Percentiles rank a stretch among this genome's conserved stretches.
Evolutionary conservation across 2,888 invertebrate genomes (phyloP).

Genomic region (Gymnosoma rotundatum): DNA sequence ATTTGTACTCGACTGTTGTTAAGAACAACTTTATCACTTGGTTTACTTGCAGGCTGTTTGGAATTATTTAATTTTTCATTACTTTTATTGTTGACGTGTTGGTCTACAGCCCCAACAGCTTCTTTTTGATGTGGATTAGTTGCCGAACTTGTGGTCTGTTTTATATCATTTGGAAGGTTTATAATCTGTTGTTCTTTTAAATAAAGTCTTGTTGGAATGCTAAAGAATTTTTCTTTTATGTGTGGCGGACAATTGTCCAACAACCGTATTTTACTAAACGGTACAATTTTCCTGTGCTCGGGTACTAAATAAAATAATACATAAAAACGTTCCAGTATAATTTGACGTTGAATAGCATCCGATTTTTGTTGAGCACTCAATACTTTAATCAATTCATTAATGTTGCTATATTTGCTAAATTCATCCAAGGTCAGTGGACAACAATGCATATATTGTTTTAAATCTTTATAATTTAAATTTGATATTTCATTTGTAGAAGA

Average conservation of each 20-base stretch:
- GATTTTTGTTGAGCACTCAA: background rate
- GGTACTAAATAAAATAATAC: constrained; percentile 43
- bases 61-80: too few species aligned
- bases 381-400: background rate
- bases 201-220: constrained; percentile 21
- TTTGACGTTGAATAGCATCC: background rate
- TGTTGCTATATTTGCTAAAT: constrained; percentile 45
- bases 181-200: background rate
- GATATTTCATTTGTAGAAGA: background rate
- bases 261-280: constrained; percentile 29
- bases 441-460: constrained; percentile 30
- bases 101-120: background rate
- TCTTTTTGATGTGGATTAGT: background rate
- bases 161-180: background rate
- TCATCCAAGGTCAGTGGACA: constrained; percentile 39
- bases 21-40: background rate
- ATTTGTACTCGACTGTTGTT: background rate
- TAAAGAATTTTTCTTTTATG: constrained; percentile 30
- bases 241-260: background rate
- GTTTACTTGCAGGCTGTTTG: background rate
- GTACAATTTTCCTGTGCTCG: constrained; percentile 22
- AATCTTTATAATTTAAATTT: constrained; percentile 20
- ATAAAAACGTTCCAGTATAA: constrained; percentile 32
- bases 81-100: too few species aligned
- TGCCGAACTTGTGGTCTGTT: background rate